A percentile compares a stretch with the other conserved stretches of the same genome.
Evolutionary conservation across 2,888 invertebrate species (phyloP).

Genomic region (Nephrotoma appendiculata): DNA sequence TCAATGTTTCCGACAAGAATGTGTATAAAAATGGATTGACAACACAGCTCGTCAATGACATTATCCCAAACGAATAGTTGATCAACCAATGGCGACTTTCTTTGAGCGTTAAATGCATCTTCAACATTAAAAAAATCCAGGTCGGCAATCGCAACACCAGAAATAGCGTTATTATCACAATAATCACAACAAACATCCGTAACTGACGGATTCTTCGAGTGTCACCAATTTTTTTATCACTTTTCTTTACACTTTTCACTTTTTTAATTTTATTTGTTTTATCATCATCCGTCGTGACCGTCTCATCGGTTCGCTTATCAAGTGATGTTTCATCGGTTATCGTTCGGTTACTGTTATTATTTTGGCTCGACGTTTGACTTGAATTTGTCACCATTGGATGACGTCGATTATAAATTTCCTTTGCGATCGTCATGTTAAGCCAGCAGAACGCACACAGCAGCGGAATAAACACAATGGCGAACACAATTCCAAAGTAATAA

Average conservation of each 20-base stretch:
- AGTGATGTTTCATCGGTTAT: not conserved
- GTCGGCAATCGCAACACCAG: slow-evolving; percentile 37
- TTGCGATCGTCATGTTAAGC: slow-evolving; percentile 36
- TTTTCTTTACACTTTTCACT: not conserved
- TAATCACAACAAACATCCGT: slow-evolving; percentile 40
- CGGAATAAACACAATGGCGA: slow-evolving; percentile 34
- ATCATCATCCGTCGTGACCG: not conserved
- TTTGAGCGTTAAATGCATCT: slow-evolving; percentile 25
- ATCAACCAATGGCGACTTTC: slow-evolving; percentile 31
- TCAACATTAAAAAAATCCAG: slow-evolving; percentile 37
- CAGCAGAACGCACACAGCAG: slow-evolving; percentile 34
- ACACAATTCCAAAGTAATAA: slow-evolving; percentile 23
- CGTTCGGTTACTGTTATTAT: slow-evolving; percentile 1
- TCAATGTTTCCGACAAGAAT: slow-evolving; percentile 38
- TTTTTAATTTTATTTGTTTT: not conserved
- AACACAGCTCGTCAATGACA: slow-evolving; percentile 39
- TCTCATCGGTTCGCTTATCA: not conserved
- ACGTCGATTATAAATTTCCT: slow-evolving; percentile 36
- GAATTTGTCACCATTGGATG: slow-evolving; percentile 18
- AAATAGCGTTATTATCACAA: slow-evolving; percentile 39
- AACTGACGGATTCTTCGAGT: slow-evolving; percentile 33
- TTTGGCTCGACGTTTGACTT: slow-evolving; percentile 5
- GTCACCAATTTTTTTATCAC: not conserved
- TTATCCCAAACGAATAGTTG: slow-evolving; percentile 34
- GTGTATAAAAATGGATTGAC: slow-evolving; percentile 45